These are phyloP conservation scores for Apodemia mormo DNA, from an alignment of 2,888 invertebrate species.

Conservation along the genomic window DNA sequence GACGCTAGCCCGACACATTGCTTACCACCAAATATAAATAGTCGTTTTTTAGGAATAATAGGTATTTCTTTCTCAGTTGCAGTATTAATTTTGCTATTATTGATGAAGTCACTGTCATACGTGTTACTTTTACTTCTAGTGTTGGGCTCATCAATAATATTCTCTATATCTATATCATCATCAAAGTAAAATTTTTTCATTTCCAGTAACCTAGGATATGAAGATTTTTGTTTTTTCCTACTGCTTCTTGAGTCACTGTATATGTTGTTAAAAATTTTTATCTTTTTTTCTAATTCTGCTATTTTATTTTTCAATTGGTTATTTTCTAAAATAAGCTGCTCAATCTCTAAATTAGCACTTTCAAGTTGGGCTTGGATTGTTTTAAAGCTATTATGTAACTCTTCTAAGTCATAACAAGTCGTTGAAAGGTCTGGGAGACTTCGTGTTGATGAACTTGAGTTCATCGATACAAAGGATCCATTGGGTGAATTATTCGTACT, in stretches of 20 bases:
- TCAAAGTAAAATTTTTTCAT: not conserved
- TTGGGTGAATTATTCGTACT: not conserved
- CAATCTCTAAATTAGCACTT: not conserved
- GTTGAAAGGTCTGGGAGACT: not conserved
- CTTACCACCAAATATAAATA: not conserved
- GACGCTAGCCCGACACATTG: not conserved
- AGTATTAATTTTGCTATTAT: not conserved
- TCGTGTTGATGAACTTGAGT: not conserved
- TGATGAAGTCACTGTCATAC: not conserved
- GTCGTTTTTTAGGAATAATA: not conserved
- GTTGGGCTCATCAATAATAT: not conserved
- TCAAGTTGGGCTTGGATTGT: not conserved
- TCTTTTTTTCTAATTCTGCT: not conserved
- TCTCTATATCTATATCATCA: not conserved
- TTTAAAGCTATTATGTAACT: not conserved
- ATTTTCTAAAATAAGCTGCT: conserved; percentile 2
- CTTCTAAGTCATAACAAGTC: not conserved
- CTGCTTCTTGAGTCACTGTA: not conserved
- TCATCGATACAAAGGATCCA: not conserved
- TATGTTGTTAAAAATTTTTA: not conserved
- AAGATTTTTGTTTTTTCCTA: not conserved
- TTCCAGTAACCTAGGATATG: not conserved
- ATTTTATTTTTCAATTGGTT: not conserved
- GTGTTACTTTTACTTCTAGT: not conserved
- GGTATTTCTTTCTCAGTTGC: not conserved